Base-by-base conservation (phyloP, 2,888 invertebrate genomes). In the Melanophora roralis region DNA sequence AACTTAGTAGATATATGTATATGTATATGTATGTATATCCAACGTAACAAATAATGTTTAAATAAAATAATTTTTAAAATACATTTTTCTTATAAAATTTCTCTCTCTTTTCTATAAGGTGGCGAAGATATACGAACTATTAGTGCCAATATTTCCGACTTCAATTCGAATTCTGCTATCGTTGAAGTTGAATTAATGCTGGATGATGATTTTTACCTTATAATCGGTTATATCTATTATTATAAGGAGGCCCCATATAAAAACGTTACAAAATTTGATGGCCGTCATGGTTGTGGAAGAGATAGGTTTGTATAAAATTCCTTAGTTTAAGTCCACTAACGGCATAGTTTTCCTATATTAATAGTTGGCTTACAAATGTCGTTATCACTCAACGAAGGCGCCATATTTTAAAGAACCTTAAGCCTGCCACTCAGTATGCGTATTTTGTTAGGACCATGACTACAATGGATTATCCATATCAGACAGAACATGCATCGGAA, bases 391-490 rank as follows among this genome's bases (percentile, higher is more conserved):
- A 81, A 86, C 91, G 91, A 16, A 88, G 91, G 19, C 91, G 92
- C 84, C 91, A 93, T 83, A 90, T 93, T 9, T 88, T 97, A 38
- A 90, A 92, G 1, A 91, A 93, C 74, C 91, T 98, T n/a, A 94
- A 94, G 84, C 96, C 98, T 0, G 96, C 92, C 90, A 98, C 98
- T 0, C 94, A 95, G 83, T 99, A 99, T 90, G 99, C 98, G 0
- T 95, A 94, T 82, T 99, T 97, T 88, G 95, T 98, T 0, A 96
- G 96, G 91, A 97, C 98, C 0, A 94, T 96, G 86, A 97, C 96
- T 1, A 94, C 96, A 71, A 92, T 94, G 12, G 94, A 94, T 62
- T 95, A 95, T 87, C 92, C 92, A 21, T 69, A 83, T 59, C 83
- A 84, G 84, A 91, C 91, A 59, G 97, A 97, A 38, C 97, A 95